phyloP scores from a whole-genome alignment of 2,888 invertebrate genomes.

The Tenthredo scrophulariae region DNA sequence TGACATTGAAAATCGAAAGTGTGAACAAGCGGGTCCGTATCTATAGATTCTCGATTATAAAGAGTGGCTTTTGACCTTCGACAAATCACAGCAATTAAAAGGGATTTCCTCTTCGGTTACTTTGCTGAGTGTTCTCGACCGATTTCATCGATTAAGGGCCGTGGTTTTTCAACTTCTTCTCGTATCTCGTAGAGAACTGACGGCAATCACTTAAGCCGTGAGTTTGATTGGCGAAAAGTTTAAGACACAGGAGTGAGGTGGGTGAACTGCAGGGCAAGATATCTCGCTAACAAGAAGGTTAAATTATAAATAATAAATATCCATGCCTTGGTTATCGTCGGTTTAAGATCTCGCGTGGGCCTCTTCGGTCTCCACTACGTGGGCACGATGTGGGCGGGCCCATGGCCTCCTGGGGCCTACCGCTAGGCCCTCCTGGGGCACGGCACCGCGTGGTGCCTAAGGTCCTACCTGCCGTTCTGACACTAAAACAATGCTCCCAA shows the following conservation, averaged over 20 bases:
- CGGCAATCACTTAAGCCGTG: background rate
- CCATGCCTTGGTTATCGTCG: constrained; percentile 67
- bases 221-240: background rate
- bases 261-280: background rate
- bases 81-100: too few relatives aligned
- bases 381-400: constrained; percentile 77
- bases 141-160: background rate
- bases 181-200: too few relatives aligned
- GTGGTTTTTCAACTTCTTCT: too few relatives aligned
- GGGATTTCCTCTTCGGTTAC: too few relatives aligned
- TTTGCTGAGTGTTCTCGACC: too few relatives aligned
- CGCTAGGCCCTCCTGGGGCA: constrained; percentile 72
- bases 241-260: background rate
- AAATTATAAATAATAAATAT: constrained; percentile 75
- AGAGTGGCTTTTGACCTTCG: background rate
- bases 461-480: constrained; percentile 61
- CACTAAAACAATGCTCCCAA: constrained; percentile 54
- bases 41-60: too few relatives aligned
- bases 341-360: constrained; percentile 69
- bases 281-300: constrained; percentile 57
- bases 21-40: too few relatives aligned
- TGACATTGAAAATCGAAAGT: background rate
- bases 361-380: constrained; percentile 49
- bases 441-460: constrained; percentile 68
- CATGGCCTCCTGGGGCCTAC: constrained; percentile 61